phyloP scores from a whole-genome alignment of 1,140 invertebrate species.

The Trichonephila clavipes region DNA sequence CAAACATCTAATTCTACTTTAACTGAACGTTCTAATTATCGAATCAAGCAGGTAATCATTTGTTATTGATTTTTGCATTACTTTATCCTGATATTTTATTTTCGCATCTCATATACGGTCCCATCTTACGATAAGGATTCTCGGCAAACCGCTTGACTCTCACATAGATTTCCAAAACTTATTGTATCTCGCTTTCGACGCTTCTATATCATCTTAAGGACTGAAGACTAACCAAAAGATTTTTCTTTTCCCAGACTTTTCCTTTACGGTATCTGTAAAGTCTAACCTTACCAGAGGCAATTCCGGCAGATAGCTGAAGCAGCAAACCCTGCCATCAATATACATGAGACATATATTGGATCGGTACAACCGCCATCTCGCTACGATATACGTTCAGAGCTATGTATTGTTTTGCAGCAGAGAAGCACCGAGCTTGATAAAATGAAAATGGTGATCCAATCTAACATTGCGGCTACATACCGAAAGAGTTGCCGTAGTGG shows the following conservation, averaged over 20 bases:
- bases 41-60: too few relatives aligned
- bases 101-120: constrained; percentile 13
- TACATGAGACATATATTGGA: constrained; percentile 71
- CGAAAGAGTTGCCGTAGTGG: background rate
- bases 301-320: constrained; percentile 48
- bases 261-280: background rate
- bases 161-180: background rate
- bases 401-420: constrained; percentile 19
- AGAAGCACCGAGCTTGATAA: constrained; percentile 22
- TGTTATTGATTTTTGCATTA: too few relatives aligned
- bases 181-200: background rate
- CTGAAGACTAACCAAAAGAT: constrained; percentile 38
- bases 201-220: constrained; percentile 44
- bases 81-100: too few relatives aligned
- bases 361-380: constrained; percentile 56
- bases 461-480: background rate
- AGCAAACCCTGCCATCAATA: constrained; percentile 50
- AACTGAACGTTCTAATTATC: too few relatives aligned
- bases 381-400: constrained; percentile 22
- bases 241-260: background rate
- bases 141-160: constrained; percentile 7
- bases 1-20: too few relatives aligned
- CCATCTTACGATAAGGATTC: background rate
- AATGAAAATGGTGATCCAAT: constrained; percentile 47
- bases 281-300: constrained; percentile 25